A percentile compares a stretch with the other conserved stretches of the same genome.
Evolutionary conservation across 2,113 vertebrate species (phyloP).

Genomic region (Miniopterus natalensis): DNA sequence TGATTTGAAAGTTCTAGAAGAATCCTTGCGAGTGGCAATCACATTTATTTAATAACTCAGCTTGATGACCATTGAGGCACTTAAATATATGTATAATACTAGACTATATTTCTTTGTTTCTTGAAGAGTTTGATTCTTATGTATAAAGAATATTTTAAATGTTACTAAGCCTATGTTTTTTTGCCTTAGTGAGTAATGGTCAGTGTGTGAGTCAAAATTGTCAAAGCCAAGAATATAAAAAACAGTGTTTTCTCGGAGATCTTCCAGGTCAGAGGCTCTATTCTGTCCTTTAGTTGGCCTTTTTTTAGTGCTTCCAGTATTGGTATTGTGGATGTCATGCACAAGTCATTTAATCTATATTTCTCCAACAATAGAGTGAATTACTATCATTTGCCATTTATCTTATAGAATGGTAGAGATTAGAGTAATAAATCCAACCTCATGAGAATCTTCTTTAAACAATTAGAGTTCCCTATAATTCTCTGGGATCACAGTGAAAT

Average conservation of each 20-base stretch:
- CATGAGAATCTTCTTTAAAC: not conserved
- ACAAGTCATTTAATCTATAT: not conserved
- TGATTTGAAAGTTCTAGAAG: not conserved
- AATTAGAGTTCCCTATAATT: not conserved
- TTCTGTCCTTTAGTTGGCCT: not conserved
- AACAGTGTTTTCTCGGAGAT: not conserved
- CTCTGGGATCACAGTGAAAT: not conserved
- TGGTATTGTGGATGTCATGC: not conserved
- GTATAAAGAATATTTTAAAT: not conserved
- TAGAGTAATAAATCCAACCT: constrained; percentile 30
- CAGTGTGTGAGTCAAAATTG: not conserved
- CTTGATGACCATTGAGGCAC: not conserved
- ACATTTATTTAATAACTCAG: not conserved
- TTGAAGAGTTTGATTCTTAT: not conserved
- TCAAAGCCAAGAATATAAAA: not conserved
- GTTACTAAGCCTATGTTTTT: not conserved
- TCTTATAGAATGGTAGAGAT: not conserved
- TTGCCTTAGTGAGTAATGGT: not conserved
- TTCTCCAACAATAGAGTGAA: not conserved
- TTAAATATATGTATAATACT: not conserved
- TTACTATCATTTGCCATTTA: not conserved
- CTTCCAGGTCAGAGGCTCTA: not conserved
- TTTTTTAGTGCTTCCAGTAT: not conserved
- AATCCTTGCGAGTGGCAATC: not conserved
- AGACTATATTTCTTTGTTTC: not conserved